A percentile compares a stretch with the other conserved stretches of the same genome.
phyloP scores from a whole-genome alignment of 2,113 vertebrate genomes.

The Sardina pilchardus region DNA sequence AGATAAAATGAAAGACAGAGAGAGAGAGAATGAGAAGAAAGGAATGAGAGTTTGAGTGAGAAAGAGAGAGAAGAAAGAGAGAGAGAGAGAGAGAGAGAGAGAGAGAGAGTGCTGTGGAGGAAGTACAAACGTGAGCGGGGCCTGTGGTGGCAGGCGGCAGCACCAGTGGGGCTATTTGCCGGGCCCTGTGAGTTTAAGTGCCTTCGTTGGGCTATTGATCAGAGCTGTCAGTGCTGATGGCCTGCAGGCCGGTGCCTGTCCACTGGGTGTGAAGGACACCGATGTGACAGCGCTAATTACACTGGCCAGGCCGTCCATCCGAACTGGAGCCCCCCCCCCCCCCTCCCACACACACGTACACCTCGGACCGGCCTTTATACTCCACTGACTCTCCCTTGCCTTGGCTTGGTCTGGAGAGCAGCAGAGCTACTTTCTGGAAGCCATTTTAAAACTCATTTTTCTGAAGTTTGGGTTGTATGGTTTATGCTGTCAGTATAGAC shows the following conservation, averaged over 20 bases:
- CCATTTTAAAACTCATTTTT: background rate
- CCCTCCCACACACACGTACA: background rate
- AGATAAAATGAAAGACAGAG: background rate
- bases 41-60: slow-evolving; percentile 20
- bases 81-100: background rate
- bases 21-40: background rate
- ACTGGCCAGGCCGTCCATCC: slow-evolving; percentile 58
- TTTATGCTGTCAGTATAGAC: background rate
- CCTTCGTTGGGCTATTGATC: slow-evolving; percentile 32
- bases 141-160: background rate
- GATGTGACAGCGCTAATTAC: slow-evolving; percentile 74
- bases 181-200: slow-evolving; percentile 21
- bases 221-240: slow-evolving; percentile 20
- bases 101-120: slow-evolving; percentile 9
- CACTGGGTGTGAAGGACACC: slow-evolving; percentile 73
- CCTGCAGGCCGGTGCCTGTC: slow-evolving; percentile 56
- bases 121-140: background rate
- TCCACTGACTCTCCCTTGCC: background rate
- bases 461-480: background rate
- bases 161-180: background rate
- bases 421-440: background rate
- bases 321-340: slow-evolving; percentile 20
- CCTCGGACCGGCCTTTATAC: background rate
- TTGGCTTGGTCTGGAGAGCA: background rate
- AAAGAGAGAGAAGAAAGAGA: slow-evolving; percentile 23